These are phyloP conservation scores for Blastomussa wellsi DNA, from an alignment of 92 coral and sea anemone genomes.

Conservation along the genomic window DNA sequence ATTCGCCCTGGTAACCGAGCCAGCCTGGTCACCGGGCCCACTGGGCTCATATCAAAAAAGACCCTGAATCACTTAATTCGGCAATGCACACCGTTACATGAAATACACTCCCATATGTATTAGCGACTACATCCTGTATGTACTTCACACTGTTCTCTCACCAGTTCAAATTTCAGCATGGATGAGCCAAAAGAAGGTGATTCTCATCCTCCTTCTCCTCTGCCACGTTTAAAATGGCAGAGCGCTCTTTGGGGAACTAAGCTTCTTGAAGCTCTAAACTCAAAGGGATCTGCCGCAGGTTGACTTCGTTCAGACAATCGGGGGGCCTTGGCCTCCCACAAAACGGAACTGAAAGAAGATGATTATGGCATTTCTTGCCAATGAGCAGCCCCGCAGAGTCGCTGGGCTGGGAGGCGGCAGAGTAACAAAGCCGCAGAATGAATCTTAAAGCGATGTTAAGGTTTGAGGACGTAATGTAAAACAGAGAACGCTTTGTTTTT, in stretches of 20 bases:
- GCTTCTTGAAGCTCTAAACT: neutral
- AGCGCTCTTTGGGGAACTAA: constrained; percentile 1
- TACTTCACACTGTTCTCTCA: neutral
- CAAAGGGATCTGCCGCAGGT: constrained; percentile 10
- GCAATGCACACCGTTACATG: neutral
- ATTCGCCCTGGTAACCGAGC: too few species aligned
- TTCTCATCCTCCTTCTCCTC: neutral
- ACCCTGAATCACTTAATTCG: neutral
- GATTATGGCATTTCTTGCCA: too few species aligned
- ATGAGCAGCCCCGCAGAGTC: too few species aligned
- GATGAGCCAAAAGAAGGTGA: neutral
- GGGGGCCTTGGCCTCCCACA: constrained; percentile 12
- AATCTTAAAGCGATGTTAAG: too few species aligned
- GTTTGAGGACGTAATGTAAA: too few species aligned
- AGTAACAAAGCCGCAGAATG: too few species aligned
- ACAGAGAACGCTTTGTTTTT: too few species aligned
- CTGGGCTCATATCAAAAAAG: too few species aligned
- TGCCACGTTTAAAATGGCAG: neutral
- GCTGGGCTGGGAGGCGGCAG: too few species aligned
- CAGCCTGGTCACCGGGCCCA: too few species aligned
- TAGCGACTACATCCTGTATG: constrained; percentile 2
- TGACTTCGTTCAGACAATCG: neutral
- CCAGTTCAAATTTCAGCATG: neutral
- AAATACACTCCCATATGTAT: constrained; percentile 9
- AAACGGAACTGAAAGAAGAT: neutral